phyloP scores from a whole-genome alignment of 2,888 invertebrate species.

The Morinoia aosen region DNA sequence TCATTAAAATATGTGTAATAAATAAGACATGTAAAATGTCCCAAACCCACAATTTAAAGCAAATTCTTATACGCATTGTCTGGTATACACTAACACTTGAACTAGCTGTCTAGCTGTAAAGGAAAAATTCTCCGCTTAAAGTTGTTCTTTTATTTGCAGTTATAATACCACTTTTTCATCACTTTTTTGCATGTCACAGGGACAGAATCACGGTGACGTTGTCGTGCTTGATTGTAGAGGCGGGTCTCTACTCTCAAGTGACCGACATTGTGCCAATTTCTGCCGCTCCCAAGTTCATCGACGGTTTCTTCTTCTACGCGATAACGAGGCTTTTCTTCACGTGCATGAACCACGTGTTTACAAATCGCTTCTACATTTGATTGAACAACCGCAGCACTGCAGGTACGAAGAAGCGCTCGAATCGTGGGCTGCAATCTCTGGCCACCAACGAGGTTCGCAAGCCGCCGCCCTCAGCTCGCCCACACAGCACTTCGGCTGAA shows the following conservation, averaged over 20 bases:
- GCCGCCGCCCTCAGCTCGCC: neutral
- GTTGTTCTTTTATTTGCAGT: neutral
- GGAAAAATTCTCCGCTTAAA: too few species aligned
- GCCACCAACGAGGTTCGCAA: neutral
- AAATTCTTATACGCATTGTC: too few species aligned
- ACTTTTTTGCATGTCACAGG: neutral
- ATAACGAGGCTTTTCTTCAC: neutral
- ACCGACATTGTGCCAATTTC: conserved; percentile 17
- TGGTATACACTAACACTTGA: too few species aligned
- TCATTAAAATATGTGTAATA: too few species aligned
- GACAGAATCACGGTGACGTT: conserved; percentile 38
- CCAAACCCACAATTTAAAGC: too few species aligned
- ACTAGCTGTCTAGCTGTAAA: too few species aligned
- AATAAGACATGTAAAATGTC: too few species aligned
- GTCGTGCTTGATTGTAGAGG: conserved; percentile 26
- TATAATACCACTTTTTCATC: neutral
- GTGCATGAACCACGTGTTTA: neutral
- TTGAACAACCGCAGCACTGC: neutral
- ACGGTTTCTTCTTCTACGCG: conserved; percentile 29
- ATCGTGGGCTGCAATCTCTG: neutral
- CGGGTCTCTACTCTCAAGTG: conserved; percentile 38
- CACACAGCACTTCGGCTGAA: neutral
- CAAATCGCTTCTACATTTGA: neutral
- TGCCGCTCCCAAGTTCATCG: conserved; percentile 16
- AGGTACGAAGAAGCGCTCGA: neutral